Evolutionary conservation across 1,140 invertebrate genomes (phyloP).

Genomic region (Lasioglossum albipes): DNA sequence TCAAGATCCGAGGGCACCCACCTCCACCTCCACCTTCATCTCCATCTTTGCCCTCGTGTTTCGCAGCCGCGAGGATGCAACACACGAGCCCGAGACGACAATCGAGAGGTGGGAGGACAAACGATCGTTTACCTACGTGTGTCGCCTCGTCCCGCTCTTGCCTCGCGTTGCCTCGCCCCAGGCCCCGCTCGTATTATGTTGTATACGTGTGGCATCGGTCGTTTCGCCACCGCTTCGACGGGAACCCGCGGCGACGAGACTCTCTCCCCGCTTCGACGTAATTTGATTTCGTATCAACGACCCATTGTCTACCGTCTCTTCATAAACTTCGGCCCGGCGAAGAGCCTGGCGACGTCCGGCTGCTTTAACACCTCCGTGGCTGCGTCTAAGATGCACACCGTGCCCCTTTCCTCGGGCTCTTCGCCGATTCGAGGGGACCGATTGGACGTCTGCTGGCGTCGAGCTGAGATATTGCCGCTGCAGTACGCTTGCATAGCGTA

Average conservation of each 20-base stretch:
- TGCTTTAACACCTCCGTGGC: conserved; percentile 1
- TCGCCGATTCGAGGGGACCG: neutral
- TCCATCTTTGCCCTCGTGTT: conserved; percentile 37
- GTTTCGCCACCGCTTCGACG: conserved; percentile 46
- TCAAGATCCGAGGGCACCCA: conserved; percentile 68
- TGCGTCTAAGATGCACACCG: neutral
- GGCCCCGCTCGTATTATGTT: conserved; percentile 36
- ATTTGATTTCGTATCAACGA: conserved; percentile 55
- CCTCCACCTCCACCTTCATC: conserved; percentile 54
- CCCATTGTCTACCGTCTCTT: conserved; percentile 27
- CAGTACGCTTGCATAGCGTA: too few relatives aligned
- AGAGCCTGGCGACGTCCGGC: conserved; percentile 8
- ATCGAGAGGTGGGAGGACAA: conserved; percentile 77
- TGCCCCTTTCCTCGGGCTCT: neutral
- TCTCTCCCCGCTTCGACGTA: conserved; percentile 24
- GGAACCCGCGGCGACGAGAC: neutral
- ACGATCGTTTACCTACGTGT: conserved; percentile 74
- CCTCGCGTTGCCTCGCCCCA: neutral
- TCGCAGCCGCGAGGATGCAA: conserved; percentile 70
- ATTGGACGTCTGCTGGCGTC: too few relatives aligned
- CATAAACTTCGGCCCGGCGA: conserved; percentile 19
- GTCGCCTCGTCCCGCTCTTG: conserved; percentile 37
- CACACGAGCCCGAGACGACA: conserved; percentile 65
- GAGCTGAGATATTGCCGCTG: too few relatives aligned
- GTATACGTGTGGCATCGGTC: conserved; percentile 34